Conservation (phyloP, 2,888 invertebrate species). For the Didymodactylos carnosus region DNA sequence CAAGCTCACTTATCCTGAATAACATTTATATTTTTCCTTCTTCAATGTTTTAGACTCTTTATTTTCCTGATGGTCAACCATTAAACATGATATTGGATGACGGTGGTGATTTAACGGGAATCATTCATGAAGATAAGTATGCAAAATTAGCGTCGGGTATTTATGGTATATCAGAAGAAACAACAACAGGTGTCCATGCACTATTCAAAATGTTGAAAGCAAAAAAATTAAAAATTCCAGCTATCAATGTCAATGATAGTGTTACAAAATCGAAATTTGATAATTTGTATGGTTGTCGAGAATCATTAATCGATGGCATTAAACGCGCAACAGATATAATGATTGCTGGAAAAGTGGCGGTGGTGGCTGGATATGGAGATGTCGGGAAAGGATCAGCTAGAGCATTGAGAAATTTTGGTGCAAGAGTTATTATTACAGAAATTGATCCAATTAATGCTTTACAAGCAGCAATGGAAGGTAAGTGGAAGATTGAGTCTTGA, state of each 20-base stretch:
- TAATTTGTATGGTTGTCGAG: slow-evolving; percentile 92
- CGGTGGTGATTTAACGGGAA: slow-evolving; percentile 87
- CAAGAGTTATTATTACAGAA: slow-evolving; percentile 85
- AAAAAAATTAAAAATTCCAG: slow-evolving; percentile 66
- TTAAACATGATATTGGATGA: slow-evolving; percentile 95
- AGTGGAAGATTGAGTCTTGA: too few relatives aligned
- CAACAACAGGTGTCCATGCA: slow-evolving; percentile 96
- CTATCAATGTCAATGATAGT: slow-evolving; percentile 96
- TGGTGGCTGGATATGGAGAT: slow-evolving; percentile 96
- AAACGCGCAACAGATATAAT: slow-evolving; percentile 96
- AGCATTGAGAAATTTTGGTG: slow-evolving; percentile 78
- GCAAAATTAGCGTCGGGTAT: slow-evolving; percentile 48
- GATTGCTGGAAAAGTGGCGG: slow-evolving; percentile 92
- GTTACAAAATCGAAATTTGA: slow-evolving; percentile 99
- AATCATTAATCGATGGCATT: slow-evolving; percentile 90
- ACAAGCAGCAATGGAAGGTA: slow-evolving; percentile 79
- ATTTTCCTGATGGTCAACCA: slow-evolving; percentile 63
- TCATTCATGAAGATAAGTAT: slow-evolving; percentile 67
- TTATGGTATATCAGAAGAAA: slow-evolving; percentile 84
- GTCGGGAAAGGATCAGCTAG: slow-evolving; percentile 97
- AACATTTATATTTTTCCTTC: too few relatives aligned
- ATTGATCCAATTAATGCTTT: slow-evolving; percentile 96
- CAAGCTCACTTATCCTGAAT: too few relatives aligned
- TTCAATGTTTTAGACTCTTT: too few relatives aligned
- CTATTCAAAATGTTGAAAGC: slow-evolving; percentile 79